Percentiles rank a stretch among this genome's conserved stretches.
These are phyloP conservation scores for Gerris lacustris DNA, from an alignment of 2,888 invertebrate genomes.

Conservation along the genomic window DNA sequence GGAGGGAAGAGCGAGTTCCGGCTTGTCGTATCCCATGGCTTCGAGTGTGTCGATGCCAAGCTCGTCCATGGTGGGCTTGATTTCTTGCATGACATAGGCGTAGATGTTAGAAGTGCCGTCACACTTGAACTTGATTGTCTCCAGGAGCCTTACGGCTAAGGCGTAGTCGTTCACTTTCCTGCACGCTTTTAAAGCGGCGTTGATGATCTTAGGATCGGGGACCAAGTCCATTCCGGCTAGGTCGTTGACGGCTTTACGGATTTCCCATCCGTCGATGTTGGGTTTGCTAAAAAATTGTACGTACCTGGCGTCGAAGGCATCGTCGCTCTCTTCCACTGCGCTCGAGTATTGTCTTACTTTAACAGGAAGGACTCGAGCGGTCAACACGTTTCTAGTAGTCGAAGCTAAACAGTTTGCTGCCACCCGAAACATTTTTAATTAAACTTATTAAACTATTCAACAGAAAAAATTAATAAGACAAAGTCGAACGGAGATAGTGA, in stretches of 20 bases:
- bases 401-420: background rate
- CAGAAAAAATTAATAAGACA: too few species aligned
- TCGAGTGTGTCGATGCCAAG: conserved; percentile 88
- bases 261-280: conserved; percentile 89
- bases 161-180: conserved; percentile 89
- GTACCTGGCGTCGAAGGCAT: conserved; percentile 72
- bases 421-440: background rate
- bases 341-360: conserved; percentile 19
- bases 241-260: conserved; percentile 83
- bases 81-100: conserved; percentile 78
- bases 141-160: conserved; percentile 81
- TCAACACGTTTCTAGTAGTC: background rate
- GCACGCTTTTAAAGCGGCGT: conserved; percentile 78
- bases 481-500: too few species aligned
- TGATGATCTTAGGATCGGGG: conserved; percentile 81
- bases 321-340: conserved; percentile 52
- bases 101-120: conserved; percentile 62
- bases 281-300: conserved; percentile 70
- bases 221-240: conserved; percentile 69
- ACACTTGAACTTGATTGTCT: conserved; percentile 82
- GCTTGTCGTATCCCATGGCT: conserved; percentile 92
- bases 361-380: background rate
- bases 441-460: background rate
- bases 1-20: conserved; percentile 73
- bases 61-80: conserved; percentile 82